Conservation (phyloP, 2,797 vertebrate species). For the Phoeniculus purpureus region DNA sequence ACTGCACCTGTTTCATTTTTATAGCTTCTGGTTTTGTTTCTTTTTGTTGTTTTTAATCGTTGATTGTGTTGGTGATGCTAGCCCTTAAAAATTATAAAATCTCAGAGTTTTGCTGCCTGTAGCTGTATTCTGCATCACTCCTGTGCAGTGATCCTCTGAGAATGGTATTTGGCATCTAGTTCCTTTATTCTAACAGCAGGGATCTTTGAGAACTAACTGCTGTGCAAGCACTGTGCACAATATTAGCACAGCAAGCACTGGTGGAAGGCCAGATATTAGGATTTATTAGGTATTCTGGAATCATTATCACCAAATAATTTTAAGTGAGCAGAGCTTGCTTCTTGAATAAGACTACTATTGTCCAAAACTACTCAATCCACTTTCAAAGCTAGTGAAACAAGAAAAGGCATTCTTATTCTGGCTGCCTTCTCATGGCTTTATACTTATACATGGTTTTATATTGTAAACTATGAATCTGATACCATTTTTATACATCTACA, state of each 20-base stretch:
- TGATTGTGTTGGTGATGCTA: neutral
- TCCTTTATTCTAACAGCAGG: neutral
- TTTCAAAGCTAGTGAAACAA: conserved; percentile 14
- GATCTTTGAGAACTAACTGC: neutral
- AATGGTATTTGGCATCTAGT: conserved; percentile 1
- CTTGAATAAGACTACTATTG: neutral
- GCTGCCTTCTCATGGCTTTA: neutral
- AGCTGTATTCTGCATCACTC: neutral
- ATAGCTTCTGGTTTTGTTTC: neutral
- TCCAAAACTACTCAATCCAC: conserved; percentile 5
- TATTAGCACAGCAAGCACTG: neutral
- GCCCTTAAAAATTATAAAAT: neutral
- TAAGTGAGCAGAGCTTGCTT: conserved; percentile 5
- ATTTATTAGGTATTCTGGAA: conserved; percentile 33
- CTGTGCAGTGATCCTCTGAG: neutral
- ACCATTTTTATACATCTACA: neutral
- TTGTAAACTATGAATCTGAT: neutral
- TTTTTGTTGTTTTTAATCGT: neutral
- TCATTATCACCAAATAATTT: conserved; percentile 13
- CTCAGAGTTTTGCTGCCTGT: neutral
- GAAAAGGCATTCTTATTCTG: neutral
- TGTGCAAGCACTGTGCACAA: neutral
- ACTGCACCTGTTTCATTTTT: neutral
- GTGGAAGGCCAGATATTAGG: conserved; percentile 14
- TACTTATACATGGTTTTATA: neutral